Base-by-base conservation (phyloP, 2,797 vertebrate species). In the Cheirogaleus major region DNA sequence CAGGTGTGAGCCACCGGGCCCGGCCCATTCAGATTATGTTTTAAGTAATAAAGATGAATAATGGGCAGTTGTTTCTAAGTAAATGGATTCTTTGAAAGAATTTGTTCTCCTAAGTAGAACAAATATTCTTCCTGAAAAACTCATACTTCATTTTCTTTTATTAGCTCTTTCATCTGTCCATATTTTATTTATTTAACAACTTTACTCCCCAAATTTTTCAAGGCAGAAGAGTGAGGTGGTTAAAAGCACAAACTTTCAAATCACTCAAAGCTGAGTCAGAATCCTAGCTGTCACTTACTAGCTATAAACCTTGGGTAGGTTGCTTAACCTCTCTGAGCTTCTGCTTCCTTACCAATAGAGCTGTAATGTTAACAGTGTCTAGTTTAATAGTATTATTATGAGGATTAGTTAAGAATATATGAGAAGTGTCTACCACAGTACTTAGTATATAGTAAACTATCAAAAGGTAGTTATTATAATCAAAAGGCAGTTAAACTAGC, bases 151-250 rank as follows among this genome's bases (percentile, higher is more conserved):
- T 69, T 80, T 70, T 79, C 59, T 72, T 92, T 72, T 70, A 93
- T 55, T 30, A 96, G 72, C 20, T 20, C 35, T 88, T 83, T 92
- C 48, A 72, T 32, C 69, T 73, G 30, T 86, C 67, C 5, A 1
- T 67, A 89, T 72, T 95, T 82, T 90, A 70, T 76, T 90, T 93
- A 93, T 93, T 82, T 92, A 70, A 85, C 50, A 78, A 93, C 23
- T 83, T 78, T 79, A 81, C 30, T 55, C 41, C 41, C 59, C 82
- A 73, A 94, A 93, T 17, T 8, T 59, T 63, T 96, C 50, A 85
- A 85, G n/a, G 48, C 9, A 92, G 61, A 55, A 93, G 38, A 87
- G 27, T 18, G 4, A 93, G 69, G 23, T 41, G n/a, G 27, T 30
- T 69, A 55, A 95, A 95, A 79, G 78, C 52, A 95, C 10, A 72